phyloP scores from a whole-genome alignment of 2,888 invertebrate species.

The Strigamia crassipes region DNA sequence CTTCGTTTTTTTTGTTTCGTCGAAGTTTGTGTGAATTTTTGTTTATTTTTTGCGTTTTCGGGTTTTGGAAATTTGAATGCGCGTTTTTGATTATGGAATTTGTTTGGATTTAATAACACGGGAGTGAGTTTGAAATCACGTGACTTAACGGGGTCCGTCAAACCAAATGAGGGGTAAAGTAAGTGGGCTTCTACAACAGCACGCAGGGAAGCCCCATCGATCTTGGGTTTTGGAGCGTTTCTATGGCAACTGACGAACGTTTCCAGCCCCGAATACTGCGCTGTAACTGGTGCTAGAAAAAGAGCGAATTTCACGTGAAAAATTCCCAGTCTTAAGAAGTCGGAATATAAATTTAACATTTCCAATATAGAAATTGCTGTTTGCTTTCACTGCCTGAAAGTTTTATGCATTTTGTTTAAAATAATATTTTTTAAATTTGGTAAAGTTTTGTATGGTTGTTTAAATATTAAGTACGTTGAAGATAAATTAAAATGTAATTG shows the following conservation, averaged over 20 bases:
- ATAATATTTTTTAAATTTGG: too few species aligned
- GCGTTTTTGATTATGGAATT: background rate
- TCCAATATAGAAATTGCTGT: too few species aligned
- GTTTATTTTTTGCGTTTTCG: background rate
- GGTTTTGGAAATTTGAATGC: background rate
- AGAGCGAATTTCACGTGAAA: background rate
- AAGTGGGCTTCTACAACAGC: constrained; percentile 27
- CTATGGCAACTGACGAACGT: constrained; percentile 12
- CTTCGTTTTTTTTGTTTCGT: background rate
- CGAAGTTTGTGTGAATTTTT: background rate
- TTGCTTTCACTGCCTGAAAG: too few species aligned
- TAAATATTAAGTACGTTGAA: too few species aligned
- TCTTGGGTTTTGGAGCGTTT: constrained; percentile 13
- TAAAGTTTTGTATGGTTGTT: too few species aligned
- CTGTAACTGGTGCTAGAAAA: background rate
- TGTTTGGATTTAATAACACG: background rate
- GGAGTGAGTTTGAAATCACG: background rate
- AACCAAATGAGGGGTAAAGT: constrained; percentile 18
- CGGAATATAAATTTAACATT: too few species aligned
- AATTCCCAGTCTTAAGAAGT: background rate
- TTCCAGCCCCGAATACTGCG: background rate
- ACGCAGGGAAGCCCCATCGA: constrained; percentile 32
- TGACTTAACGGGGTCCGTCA: constrained; percentile 29
- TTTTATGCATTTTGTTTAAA: too few species aligned
- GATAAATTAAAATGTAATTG: too few species aligned